Conservation (phyloP, 2,797 vertebrate genomes). For the Psittacula derbiana region DNA sequence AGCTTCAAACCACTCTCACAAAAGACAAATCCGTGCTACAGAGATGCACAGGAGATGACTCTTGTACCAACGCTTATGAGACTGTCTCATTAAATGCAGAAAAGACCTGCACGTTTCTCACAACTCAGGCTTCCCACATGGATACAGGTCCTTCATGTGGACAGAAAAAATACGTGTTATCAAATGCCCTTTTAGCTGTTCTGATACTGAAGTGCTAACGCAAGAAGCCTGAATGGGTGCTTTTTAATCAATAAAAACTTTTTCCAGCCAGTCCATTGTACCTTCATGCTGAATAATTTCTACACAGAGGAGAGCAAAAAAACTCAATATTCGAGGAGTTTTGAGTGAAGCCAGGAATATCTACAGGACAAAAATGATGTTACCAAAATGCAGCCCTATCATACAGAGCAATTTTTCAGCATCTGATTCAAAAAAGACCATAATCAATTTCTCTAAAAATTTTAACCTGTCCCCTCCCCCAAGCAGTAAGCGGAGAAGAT, state of each 20-base stretch:
- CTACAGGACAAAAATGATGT: background rate
- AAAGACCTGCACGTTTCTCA: background rate
- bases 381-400: background rate
- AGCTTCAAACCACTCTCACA: background rate
- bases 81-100: background rate
- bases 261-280: background rate
- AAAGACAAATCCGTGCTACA: background rate
- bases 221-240: background rate
- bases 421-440: background rate
- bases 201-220: background rate
- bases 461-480: background rate
- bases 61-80: background rate
- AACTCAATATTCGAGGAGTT: background rate
- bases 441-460: background rate
- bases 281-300: background rate
- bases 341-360: background rate
- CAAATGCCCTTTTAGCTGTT: background rate
- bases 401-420: background rate
- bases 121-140: background rate
- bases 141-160: background rate
- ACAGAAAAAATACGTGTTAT: background rate
- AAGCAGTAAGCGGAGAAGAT: conserved; percentile 55
- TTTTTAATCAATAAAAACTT: conserved; percentile 26
- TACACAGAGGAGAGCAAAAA: background rate
- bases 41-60: background rate